Evolutionary conservation across 2,113 vertebrate species (phyloP).

Genomic region (Gavialis gangeticus): DNA sequence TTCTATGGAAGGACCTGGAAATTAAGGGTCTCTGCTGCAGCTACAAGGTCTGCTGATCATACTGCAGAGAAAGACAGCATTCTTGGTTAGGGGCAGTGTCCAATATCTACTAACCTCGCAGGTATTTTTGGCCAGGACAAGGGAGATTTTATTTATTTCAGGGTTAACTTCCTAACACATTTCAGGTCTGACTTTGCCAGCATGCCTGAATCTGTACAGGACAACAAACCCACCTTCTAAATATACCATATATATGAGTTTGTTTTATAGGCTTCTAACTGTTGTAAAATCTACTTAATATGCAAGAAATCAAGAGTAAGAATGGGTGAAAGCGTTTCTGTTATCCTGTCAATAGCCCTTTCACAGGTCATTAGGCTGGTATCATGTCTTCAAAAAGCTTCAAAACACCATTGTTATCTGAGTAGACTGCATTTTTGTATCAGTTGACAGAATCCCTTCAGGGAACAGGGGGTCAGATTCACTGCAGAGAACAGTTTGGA

Average conservation of each 20-base stretch:
- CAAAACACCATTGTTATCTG: rapidly evolving
- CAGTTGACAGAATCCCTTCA: not conserved
- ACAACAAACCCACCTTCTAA: not conserved
- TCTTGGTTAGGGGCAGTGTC: not conserved
- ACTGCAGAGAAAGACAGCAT: not conserved
- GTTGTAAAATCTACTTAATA: not conserved
- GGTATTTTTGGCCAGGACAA: conserved; percentile 8
- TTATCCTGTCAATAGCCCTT: not conserved
- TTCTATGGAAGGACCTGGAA: not conserved
- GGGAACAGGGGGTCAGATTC: rapidly evolving
- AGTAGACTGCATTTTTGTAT: not conserved
- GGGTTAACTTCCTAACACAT: not conserved
- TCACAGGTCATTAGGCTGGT: rapidly evolving
- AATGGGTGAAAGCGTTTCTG: not conserved
- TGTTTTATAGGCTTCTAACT: not conserved
- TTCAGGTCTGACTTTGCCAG: not conserved
- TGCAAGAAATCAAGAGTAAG: not conserved
- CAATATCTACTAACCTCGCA: not conserved
- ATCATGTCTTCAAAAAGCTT: not conserved
- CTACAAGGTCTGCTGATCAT: not conserved
- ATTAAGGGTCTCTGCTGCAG: not conserved
- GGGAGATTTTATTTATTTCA: not conserved
- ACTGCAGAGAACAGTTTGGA: not conserved
- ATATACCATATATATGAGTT: too few relatives aligned
- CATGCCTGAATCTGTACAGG: rapidly evolving